Evolutionary conservation across 2,797 vertebrate species (phyloP).

Genomic region (Phoebastria nigripes): DNA sequence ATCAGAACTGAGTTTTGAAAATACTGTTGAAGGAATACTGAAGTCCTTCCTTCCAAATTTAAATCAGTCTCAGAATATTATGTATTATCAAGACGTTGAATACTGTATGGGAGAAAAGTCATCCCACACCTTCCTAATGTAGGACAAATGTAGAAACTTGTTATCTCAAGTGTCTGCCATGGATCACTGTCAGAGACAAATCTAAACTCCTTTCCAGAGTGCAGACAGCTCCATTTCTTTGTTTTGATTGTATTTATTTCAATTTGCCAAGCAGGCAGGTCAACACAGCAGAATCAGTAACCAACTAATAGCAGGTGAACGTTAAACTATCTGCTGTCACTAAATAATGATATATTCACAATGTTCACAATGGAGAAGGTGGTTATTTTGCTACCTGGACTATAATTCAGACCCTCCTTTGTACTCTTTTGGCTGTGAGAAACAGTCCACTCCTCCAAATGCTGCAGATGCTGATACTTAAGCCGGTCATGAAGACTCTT

Average conservation of each 20-base stretch:
- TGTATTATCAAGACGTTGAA: background rate
- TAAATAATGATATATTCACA: background rate
- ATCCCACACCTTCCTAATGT: background rate
- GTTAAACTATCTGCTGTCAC: background rate
- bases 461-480: background rate
- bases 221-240: background rate
- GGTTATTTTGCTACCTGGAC: background rate
- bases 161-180: slow-evolving; percentile 4
- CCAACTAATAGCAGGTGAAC: background rate
- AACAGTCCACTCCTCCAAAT: background rate
- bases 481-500: background rate
- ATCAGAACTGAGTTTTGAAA: background rate
- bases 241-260: slow-evolving; percentile 8
- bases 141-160: slow-evolving; percentile 12
- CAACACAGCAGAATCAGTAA: background rate
- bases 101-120: background rate
- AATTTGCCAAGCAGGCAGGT: background rate
- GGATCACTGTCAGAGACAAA: slow-evolving; percentile 1
- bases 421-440: background rate
- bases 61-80: background rate
- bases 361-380: background rate
- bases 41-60: background rate
- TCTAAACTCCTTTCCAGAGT: background rate
- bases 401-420: background rate
- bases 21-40: background rate